Conservation (phyloP, 2,888 invertebrate species). For the Hypomecis atomaria region DNA sequence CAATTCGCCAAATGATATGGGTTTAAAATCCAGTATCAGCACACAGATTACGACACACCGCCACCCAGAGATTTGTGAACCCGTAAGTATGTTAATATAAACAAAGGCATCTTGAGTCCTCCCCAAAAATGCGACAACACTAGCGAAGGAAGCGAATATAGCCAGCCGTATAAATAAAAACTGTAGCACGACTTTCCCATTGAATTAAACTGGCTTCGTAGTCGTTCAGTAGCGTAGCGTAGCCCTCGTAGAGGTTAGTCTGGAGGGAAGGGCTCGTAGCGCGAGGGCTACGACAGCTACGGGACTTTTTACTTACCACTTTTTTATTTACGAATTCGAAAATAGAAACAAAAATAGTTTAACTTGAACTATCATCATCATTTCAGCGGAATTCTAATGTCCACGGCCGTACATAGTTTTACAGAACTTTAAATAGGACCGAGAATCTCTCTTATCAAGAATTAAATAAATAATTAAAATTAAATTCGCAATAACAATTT, state of each 20-base stretch:
- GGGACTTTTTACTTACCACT: neutral
- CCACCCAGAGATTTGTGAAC: conserved; percentile 27
- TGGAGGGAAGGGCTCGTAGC: conserved; percentile 38
- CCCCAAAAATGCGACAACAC: conserved; percentile 26
- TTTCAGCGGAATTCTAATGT: too few relatives aligned
- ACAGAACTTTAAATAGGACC: too few relatives aligned
- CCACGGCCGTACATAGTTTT: too few relatives aligned
- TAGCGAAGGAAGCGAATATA: conserved; percentile 26
- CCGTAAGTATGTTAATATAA: conserved; percentile 34
- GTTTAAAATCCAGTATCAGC: conserved; percentile 9
- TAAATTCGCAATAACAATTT: neutral
- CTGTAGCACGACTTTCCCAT: conserved; percentile 40
- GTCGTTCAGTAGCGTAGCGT: conserved; percentile 39
- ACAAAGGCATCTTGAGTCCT: conserved; percentile 24
- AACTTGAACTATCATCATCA: too few relatives aligned
- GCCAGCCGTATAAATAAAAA: conserved; percentile 33
- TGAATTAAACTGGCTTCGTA: conserved; percentile 47
- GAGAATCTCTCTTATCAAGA: too few relatives aligned
- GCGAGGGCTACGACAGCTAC: conserved; percentile 3
- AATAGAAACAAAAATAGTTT: too few relatives aligned
- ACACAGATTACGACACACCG: conserved; percentile 17
- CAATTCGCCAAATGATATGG: conserved; percentile 19
- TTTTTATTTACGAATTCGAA: too few relatives aligned
- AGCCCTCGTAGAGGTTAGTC: conserved; percentile 41
- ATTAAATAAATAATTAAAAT: neutral